A percentile compares a stretch with the other conserved stretches of the same genome.
These are phyloP conservation scores for Eristalis tenax DNA, from an alignment of 2,888 invertebrate species.

Conservation along the genomic window DNA sequence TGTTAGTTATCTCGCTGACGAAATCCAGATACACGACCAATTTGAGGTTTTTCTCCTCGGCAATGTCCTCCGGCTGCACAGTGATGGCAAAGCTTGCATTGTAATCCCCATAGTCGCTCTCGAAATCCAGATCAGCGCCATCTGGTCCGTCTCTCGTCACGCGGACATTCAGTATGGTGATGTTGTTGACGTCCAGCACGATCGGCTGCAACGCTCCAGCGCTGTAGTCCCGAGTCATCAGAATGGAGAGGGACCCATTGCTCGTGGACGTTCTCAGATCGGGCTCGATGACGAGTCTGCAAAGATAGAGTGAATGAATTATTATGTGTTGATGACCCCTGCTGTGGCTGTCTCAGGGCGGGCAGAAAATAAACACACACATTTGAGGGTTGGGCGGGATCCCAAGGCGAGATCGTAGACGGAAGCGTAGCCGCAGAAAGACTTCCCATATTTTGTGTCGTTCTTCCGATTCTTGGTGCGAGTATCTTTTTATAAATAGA, in stretches of 20 bases:
- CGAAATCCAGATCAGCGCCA: conserved; percentile 77
- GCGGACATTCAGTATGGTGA: conserved; percentile 78
- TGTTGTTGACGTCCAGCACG: conserved; percentile 80
- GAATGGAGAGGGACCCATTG: conserved; percentile 79
- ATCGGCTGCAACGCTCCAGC: conserved; percentile 78
- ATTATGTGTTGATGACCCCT: neutral
- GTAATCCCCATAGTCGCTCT: conserved; percentile 78
- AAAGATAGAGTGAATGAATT: neutral
- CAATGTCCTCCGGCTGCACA: conserved; percentile 74
- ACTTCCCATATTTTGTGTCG: neutral
- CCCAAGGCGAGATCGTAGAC: neutral
- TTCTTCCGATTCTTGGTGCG: neutral
- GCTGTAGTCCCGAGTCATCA: conserved; percentile 77
- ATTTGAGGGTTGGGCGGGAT: conserved; percentile 5
- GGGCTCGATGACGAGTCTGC: conserved; percentile 80
- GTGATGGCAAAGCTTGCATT: conserved; percentile 78
- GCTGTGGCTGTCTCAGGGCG: neutral
- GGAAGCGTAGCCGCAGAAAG: neutral
- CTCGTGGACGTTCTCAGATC: conserved; percentile 77
- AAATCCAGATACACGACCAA: conserved; percentile 83
- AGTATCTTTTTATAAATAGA: conserved; percentile 32
- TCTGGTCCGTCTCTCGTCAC: conserved; percentile 74
- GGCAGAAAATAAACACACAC: conserved; percentile 44
- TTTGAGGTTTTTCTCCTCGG: conserved; percentile 73
- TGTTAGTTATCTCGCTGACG: conserved; percentile 82